phyloP scores from a whole-genome alignment of 2,888 invertebrate species.

The Monopis laevigella region DNA sequence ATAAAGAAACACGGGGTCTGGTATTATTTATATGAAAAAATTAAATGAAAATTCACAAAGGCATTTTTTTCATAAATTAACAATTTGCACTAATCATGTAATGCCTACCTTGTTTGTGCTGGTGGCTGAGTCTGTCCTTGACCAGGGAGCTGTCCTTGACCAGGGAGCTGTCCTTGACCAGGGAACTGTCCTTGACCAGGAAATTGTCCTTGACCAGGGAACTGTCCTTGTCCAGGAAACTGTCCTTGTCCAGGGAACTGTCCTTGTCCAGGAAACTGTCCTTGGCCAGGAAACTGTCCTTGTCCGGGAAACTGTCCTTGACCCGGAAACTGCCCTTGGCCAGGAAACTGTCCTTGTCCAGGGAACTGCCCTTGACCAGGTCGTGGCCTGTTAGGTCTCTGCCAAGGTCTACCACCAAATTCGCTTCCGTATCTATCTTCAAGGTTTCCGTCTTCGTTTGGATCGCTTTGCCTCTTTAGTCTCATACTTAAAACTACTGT shows the following conservation, averaged over 20 bases:
- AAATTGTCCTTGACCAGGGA: constrained; percentile 15
- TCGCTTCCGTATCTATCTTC: constrained; percentile 41
- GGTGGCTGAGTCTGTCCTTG: constrained; percentile 15
- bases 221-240: constrained; percentile 7
- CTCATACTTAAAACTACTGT: too few species aligned
- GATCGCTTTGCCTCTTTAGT: constrained; percentile 27
- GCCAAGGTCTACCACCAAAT: constrained; percentile 11
- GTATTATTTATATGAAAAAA: too few species aligned
- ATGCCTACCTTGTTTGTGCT: constrained; percentile 11
- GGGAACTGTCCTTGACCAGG: constrained; percentile 14
- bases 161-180: constrained; percentile 9
- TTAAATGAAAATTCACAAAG: too few species aligned
- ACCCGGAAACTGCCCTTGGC: neutral
- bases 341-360: constrained; percentile 15
- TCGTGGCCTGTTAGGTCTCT: constrained; percentile 12
- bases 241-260: constrained; percentile 11
- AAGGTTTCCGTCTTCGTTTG: constrained; percentile 24
- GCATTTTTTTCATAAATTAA: too few species aligned
- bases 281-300: constrained; percentile 15
- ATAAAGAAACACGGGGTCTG: too few species aligned
- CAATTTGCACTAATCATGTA: neutral
- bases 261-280: constrained; percentile 14
- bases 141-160: constrained; percentile 16
- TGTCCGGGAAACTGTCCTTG: constrained; percentile 14
- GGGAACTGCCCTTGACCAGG: constrained; percentile 18